A percentile compares a stretch with the other conserved stretches of the same genome.
Conservation (phyloP, 2,888 invertebrate genomes). For the Eretmocerus hayati region DNA sequence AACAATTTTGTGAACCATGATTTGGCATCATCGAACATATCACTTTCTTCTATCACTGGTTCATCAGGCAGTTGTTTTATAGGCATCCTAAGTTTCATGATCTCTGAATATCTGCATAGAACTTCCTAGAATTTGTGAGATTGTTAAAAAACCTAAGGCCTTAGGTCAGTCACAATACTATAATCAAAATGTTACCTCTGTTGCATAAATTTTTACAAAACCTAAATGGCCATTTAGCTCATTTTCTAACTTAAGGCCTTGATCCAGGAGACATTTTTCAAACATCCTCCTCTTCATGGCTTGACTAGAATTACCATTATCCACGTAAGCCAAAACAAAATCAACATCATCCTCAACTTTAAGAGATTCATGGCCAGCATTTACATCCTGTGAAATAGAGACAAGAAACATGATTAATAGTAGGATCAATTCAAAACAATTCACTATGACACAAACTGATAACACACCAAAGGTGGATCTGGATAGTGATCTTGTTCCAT, state of each 20-base stretch:
- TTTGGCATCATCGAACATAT: slow-evolving; percentile 47
- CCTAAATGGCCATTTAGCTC: slow-evolving; percentile 58
- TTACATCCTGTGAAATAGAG: slow-evolving; percentile 20
- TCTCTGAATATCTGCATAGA: slow-evolving; percentile 65
- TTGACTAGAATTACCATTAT: slow-evolving; percentile 39
- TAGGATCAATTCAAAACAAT: background rate
- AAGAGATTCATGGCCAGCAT: slow-evolving; percentile 15
- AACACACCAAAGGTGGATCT: slow-evolving; percentile 13
- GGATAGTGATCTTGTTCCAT: slow-evolving; percentile 26
- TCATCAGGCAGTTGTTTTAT: slow-evolving; percentile 50
- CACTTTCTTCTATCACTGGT: slow-evolving; percentile 26
- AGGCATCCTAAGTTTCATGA: slow-evolving; percentile 70
- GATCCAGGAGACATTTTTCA: slow-evolving; percentile 43
- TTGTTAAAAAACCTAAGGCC: background rate
- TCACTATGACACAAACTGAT: background rate
- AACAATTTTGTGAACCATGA: slow-evolving; percentile 49
- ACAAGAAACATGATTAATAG: background rate
- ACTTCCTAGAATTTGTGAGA: slow-evolving; percentile 54
- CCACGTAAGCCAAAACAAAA: slow-evolving; percentile 58
- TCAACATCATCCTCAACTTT: slow-evolving; percentile 49
- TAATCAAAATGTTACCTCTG: slow-evolving; percentile 49
- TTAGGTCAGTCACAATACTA: background rate
- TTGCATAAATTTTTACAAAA: slow-evolving; percentile 69
- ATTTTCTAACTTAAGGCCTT: slow-evolving; percentile 57
- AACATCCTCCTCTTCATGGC: slow-evolving; percentile 43